Evolutionary conservation across 2,113 vertebrate species (phyloP).

Genomic region (Xerus inauris): DNA sequence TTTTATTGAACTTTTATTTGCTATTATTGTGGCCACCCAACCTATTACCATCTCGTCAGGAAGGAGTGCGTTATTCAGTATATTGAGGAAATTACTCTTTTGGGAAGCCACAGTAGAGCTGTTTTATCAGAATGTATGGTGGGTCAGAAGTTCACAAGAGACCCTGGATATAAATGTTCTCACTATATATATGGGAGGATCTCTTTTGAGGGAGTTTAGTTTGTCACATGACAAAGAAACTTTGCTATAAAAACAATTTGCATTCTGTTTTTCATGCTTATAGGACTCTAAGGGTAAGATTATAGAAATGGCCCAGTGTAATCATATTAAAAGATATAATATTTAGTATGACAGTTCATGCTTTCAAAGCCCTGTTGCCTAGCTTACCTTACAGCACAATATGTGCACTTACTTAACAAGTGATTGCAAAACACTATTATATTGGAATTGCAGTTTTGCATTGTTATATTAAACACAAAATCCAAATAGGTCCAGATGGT

Average conservation of each 20-base stretch:
- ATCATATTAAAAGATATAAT: background rate
- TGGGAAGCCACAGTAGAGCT: background rate
- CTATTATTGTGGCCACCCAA: background rate
- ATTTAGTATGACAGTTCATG: background rate
- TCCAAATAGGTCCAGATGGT: background rate
- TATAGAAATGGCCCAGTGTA: background rate
- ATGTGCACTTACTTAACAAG: background rate
- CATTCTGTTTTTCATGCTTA: background rate
- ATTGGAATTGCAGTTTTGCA: background rate
- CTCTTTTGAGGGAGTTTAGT: background rate
- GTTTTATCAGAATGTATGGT: background rate
- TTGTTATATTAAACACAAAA: background rate
- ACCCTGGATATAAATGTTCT: slow-evolving; percentile 15
- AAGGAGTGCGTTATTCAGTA: background rate
- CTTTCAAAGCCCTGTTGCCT: background rate
- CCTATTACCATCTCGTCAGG: slow-evolving; percentile 13
- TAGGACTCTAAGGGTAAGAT: background rate
- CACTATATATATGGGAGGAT: background rate
- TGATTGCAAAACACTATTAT: background rate
- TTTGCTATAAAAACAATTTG: background rate
- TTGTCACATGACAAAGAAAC: background rate
- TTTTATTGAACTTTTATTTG: slow-evolving; percentile 46
- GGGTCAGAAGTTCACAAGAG: slow-evolving; percentile 19
- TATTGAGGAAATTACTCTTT: slow-evolving; percentile 58
- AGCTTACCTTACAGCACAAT: background rate